Percentiles rank a stretch among this genome's conserved stretches.
These are phyloP conservation scores for Pterobdella sp. DNA, from an alignment of 2,888 invertebrate genomes.

Conservation along the genomic window DNA sequence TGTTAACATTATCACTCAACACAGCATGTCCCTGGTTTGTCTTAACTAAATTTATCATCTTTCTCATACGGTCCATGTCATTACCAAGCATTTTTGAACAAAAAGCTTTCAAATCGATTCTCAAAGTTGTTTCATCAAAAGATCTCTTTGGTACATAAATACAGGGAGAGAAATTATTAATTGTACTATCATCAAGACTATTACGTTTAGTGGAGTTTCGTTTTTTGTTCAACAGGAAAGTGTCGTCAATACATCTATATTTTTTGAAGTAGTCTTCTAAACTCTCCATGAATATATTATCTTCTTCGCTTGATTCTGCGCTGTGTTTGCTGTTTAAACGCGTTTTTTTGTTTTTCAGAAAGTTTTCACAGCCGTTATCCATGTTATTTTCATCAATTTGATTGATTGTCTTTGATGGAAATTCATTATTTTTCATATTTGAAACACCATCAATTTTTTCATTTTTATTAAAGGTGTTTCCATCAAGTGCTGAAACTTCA, in stretches of 20 bases:
- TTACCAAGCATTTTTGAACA: neutral
- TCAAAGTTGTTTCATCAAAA: neutral
- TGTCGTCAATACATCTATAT: neutral
- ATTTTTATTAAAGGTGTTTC: neutral
- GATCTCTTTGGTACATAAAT: neutral
- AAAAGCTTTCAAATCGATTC: neutral
- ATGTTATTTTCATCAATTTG: neutral
- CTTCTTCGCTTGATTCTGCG: neutral
- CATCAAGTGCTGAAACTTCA: too few relatives aligned
- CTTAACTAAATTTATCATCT: neutral
- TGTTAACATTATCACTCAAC: slow-evolving; percentile 9
- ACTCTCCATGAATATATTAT: neutral
- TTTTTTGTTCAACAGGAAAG: neutral
- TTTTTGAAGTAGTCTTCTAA: neutral
- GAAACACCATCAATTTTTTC: neutral
- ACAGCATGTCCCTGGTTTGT: neutral
- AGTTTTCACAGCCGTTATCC: neutral
- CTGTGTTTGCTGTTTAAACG: neutral
- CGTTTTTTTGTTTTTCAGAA: neutral
- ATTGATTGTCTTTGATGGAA: neutral
- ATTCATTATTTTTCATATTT: neutral
- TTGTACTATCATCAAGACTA: neutral
- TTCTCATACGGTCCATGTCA: neutral
- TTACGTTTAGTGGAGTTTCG: neutral
- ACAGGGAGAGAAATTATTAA: neutral